Conservation (phyloP, 2,113 vertebrate genomes). For the Alligator mississippiensis region DNA sequence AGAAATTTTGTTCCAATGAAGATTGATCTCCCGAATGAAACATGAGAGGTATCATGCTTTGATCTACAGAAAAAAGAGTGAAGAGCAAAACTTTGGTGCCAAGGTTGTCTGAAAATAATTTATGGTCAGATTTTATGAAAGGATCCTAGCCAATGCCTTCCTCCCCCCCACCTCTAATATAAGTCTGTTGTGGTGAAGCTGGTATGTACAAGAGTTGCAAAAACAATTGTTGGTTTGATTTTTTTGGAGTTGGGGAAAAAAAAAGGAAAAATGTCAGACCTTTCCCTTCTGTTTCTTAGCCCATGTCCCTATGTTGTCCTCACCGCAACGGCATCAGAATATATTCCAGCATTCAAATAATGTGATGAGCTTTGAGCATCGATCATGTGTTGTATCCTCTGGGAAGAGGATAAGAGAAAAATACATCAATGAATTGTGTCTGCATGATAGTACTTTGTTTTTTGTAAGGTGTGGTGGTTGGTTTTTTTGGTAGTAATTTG, state of each 20-base stretch:
- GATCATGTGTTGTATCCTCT: background rate
- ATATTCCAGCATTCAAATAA: background rate
- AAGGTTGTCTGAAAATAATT: background rate
- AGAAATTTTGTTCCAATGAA: background rate
- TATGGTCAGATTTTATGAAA: fast-evolving
- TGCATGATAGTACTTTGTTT: background rate
- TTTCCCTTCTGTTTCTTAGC: background rate
- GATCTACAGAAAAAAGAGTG: background rate
- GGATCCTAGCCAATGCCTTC: background rate
- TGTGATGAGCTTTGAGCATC: background rate
- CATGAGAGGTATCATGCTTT: fast-evolving
- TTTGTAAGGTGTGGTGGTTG: background rate
- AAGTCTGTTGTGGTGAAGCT: background rate
- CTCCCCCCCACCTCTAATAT: background rate
- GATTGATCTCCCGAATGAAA: fast-evolving
- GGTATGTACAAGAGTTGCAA: fast-evolving
- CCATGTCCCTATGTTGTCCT: background rate
- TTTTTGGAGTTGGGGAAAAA: background rate
- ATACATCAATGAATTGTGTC: background rate
- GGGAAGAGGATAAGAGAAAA: too few relatives aligned
- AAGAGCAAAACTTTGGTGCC: fast-evolving
- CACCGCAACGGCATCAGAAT: background rate
- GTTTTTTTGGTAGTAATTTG: background rate
- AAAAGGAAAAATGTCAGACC: background rate
- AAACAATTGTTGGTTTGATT: background rate